These are phyloP conservation scores for Cuniculus paca DNA, from an alignment of 2,797 vertebrate genomes.

Conservation along the genomic window DNA sequence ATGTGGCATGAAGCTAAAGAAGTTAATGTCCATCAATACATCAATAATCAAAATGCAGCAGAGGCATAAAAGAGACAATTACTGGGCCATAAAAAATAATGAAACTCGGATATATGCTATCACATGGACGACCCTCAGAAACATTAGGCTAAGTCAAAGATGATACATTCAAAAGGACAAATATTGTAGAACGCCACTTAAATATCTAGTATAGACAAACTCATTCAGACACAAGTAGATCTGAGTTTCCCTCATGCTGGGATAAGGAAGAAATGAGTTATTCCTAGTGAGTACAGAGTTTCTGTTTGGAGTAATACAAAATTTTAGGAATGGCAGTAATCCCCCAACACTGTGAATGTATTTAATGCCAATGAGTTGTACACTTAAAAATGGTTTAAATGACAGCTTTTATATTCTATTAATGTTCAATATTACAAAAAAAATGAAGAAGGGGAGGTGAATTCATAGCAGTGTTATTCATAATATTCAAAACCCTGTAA, in stretches of 20 bases:
- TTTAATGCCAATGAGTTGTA: not conserved
- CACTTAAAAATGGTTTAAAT: not conserved
- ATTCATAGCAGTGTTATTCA: not conserved
- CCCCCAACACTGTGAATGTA: not conserved
- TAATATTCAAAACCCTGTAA: constrained; percentile 4
- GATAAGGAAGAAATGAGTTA: not conserved
- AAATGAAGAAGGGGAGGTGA: not conserved
- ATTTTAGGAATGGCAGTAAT: not conserved
- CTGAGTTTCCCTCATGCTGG: not conserved
- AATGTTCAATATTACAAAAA: not conserved
- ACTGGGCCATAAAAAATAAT: not conserved
- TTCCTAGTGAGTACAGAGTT: not conserved
- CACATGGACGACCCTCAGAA: not conserved
- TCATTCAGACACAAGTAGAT: not conserved
- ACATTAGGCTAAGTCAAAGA: not conserved
- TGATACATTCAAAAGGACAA: not conserved
- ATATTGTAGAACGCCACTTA: not conserved
- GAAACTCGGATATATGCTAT: not conserved
- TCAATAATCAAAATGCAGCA: not conserved
- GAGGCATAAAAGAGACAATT: not conserved
- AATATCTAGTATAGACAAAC: not conserved
- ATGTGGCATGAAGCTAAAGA: not conserved
- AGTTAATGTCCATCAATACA: not conserved
- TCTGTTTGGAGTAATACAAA: not conserved
- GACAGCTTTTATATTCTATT: not conserved